Percentiles rank a stretch among this genome's conserved stretches.
These are phyloP conservation scores for Dasysyrphus tricinctus DNA, from an alignment of 2,888 invertebrate genomes.

Conservation along the genomic window DNA sequence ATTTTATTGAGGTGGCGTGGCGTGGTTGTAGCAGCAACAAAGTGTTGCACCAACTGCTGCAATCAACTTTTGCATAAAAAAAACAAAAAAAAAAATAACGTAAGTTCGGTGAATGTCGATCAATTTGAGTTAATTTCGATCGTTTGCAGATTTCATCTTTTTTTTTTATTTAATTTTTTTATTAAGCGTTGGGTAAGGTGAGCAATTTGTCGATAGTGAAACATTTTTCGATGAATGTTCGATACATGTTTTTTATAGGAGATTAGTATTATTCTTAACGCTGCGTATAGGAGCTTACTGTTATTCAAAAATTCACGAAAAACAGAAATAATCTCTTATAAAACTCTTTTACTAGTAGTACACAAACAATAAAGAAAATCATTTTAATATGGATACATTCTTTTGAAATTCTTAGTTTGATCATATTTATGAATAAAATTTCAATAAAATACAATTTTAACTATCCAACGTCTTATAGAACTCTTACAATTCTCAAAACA, in stretches of 20 bases:
- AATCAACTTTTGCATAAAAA: background rate
- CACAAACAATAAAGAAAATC: too few relatives aligned
- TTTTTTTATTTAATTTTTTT: constrained; percentile 20
- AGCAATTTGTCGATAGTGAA: constrained; percentile 69
- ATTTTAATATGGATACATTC: too few relatives aligned
- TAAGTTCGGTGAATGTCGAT: constrained; percentile 68
- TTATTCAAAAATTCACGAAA: too few relatives aligned
- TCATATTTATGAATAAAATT: too few relatives aligned
- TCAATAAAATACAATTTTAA: too few relatives aligned
- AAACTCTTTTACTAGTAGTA: too few relatives aligned
- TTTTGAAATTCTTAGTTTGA: too few relatives aligned
- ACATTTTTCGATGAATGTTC: constrained; percentile 55
- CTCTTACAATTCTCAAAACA: too few relatives aligned
- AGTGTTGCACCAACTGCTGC: constrained; percentile 14
- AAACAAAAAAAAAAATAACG: background rate
- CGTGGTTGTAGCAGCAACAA: constrained; percentile 27
- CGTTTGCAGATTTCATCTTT: constrained; percentile 64
- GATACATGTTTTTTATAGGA: constrained; percentile 19
- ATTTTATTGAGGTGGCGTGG: constrained; percentile 28
- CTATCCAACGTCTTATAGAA: too few relatives aligned
- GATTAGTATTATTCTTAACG: background rate
- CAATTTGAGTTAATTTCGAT: constrained; percentile 73
- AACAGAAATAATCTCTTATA: too few relatives aligned
- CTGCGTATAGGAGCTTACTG: background rate
- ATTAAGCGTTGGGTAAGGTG: constrained; percentile 38